Conservation (phyloP, 1,140 invertebrate genomes). For the Oscheius sp. region DNA sequence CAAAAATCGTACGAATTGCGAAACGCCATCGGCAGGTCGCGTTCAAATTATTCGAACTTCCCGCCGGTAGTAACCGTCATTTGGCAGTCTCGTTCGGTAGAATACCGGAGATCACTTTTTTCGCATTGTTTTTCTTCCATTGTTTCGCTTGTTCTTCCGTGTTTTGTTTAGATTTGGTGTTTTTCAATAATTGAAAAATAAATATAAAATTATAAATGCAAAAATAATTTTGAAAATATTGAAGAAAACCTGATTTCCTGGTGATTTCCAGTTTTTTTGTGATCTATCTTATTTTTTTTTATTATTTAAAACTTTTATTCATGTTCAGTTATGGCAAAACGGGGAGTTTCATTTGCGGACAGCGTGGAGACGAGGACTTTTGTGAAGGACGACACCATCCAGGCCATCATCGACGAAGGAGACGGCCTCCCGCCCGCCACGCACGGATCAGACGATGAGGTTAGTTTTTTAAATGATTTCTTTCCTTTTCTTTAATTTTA, state of each 20-base stretch:
- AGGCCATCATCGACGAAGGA: neutral
- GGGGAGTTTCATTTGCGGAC: conserved; percentile 26
- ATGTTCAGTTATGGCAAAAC: conserved; percentile 13
- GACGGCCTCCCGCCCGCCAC: conserved; percentile 1
- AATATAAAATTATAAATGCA: neutral
- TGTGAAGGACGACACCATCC: neutral
- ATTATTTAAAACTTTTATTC: neutral
- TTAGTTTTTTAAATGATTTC: no score
- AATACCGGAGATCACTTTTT: neutral
- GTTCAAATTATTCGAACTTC: neutral
- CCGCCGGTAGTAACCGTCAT: neutral
- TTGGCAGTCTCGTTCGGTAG: neutral
- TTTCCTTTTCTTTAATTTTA: no score
- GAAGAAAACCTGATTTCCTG: neutral
- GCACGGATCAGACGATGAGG: no score
- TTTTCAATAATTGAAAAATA: neutral
- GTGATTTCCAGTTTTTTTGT: neutral
- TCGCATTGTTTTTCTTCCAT: neutral
- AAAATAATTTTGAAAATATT: neutral
- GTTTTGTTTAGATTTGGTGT: neutral
- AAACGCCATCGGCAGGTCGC: neutral
- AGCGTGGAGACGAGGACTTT: conserved; percentile 22
- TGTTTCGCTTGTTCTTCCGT: no score
- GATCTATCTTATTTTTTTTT: neutral
- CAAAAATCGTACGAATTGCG: neutral